Percentiles rank a stretch among this genome's conserved stretches.
These are phyloP conservation scores for Ophion ellenae DNA, from an alignment of 2,888 invertebrate genomes.

Conservation along the genomic window DNA sequence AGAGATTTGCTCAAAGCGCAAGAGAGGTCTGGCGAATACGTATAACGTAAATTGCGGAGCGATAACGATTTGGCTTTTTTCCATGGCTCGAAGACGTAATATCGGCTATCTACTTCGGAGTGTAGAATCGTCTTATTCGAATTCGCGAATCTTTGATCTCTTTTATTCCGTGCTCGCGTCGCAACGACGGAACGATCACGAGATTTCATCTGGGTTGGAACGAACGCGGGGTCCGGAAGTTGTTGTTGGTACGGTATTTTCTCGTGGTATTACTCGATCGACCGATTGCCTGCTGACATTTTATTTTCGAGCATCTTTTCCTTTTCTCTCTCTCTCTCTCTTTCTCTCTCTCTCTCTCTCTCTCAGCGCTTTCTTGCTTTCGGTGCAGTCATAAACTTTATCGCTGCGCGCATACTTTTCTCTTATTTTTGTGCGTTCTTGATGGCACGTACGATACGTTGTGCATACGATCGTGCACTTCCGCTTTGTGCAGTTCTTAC, in stretches of 20 bases:
- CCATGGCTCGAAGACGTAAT: slow-evolving; percentile 38
- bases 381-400: slow-evolving; percentile 39
- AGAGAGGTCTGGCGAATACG: slow-evolving; percentile 34
- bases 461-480: slow-evolving; percentile 12
- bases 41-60: slow-evolving; percentile 53
- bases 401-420: slow-evolving; percentile 26
- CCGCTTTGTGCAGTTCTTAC: background rate
- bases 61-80: slow-evolving; percentile 62
- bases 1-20: slow-evolving; percentile 13
- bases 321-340: slow-evolving; percentile 1
- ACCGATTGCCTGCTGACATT: slow-evolving; percentile 63
- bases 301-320: slow-evolving; percentile 14
- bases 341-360: background rate
- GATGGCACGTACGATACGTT: slow-evolving; percentile 17
- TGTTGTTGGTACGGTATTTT: slow-evolving; percentile 61
- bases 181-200: slow-evolving; percentile 30
- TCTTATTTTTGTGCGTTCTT: slow-evolving; percentile 1
- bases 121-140: slow-evolving; percentile 50
- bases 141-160: slow-evolving; percentile 50
- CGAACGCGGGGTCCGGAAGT: slow-evolving; percentile 32
- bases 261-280: slow-evolving; percentile 57
- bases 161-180: slow-evolving; percentile 38
- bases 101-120: slow-evolving; percentile 25
- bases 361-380: slow-evolving; percentile 4
- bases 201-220: slow-evolving; percentile 62